A percentile compares a stretch with the other conserved stretches of the same genome.
Conservation (phyloP, 2,113 vertebrate species). For the Oncorhynchus gorbuscha region DNA sequence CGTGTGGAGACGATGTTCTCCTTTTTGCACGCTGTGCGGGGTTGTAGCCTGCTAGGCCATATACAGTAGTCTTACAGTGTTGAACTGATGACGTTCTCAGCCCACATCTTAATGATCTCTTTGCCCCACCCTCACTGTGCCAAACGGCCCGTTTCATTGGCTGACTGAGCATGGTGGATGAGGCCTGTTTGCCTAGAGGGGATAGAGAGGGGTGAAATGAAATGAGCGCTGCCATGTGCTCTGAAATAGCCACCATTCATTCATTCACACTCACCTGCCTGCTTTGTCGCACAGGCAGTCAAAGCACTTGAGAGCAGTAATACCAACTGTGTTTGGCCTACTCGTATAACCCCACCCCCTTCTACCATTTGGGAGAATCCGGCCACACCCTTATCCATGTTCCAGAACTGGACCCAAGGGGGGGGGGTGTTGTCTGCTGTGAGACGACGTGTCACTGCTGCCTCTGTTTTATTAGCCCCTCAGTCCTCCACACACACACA, state of each 20-base stretch:
- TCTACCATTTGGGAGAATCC: no score
- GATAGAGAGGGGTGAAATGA: neutral
- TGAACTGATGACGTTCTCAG: neutral
- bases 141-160: neutral
- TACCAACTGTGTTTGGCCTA: no score
- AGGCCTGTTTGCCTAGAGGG: neutral
- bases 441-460: neutral
- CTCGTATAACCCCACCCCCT: no score
- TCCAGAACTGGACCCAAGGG: no score
- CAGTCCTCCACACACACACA: neutral
- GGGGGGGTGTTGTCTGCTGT: no score
- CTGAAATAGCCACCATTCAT: neutral
- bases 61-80: neutral
- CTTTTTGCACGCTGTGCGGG: neutral
- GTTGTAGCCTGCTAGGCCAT: neutral
- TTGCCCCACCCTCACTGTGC: neutral
- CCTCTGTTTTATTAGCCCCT: constrained; percentile 1
- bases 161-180: neutral
- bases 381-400: no score
- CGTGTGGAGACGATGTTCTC: neutral
- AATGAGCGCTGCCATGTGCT: neutral
- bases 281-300: constrained; percentile 1
- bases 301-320: neutral
- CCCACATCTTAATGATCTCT: neutral
- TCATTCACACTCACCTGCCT: neutral